phyloP scores from a whole-genome alignment of 2,888 invertebrate species.

The Nephrotoma guestfalica region DNA sequence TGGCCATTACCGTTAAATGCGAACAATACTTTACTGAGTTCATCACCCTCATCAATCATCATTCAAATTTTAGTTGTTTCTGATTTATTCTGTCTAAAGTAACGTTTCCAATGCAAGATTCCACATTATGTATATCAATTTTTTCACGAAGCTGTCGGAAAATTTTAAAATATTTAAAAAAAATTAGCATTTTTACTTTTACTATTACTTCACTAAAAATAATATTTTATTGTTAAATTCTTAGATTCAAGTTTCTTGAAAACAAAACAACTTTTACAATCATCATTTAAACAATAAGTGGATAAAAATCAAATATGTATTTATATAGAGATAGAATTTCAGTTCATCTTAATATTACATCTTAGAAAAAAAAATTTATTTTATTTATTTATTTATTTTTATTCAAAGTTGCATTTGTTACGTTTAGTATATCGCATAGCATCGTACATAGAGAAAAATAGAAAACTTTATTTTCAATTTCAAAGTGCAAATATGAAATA shows the following conservation, averaged over 20 bases:
- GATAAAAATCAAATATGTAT: background rate
- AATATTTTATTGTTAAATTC: background rate
- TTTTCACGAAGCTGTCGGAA: no score
- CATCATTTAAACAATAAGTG: background rate
- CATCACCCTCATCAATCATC: no score
- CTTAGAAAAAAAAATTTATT: background rate
- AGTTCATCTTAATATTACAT: background rate
- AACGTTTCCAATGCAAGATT: no score
- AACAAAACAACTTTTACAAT: background rate
- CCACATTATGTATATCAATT: no score
- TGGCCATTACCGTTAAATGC: no score
- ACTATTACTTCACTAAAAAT: no score
- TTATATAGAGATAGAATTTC: background rate
- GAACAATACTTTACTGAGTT: no score
- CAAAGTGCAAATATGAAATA: background rate
- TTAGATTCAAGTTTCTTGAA: background rate
- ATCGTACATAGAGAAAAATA: background rate
- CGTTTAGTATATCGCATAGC: background rate
- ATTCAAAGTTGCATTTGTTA: background rate
- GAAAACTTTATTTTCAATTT: background rate
- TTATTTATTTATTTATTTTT: background rate
- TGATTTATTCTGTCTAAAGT: no score
- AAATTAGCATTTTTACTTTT: no score
- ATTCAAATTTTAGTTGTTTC: no score
- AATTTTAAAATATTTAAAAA: no score